Percentiles rank a stretch among this genome's conserved stretches.
Conservation (phyloP, 2,888 invertebrate species). For the Tachina grossa region DNA sequence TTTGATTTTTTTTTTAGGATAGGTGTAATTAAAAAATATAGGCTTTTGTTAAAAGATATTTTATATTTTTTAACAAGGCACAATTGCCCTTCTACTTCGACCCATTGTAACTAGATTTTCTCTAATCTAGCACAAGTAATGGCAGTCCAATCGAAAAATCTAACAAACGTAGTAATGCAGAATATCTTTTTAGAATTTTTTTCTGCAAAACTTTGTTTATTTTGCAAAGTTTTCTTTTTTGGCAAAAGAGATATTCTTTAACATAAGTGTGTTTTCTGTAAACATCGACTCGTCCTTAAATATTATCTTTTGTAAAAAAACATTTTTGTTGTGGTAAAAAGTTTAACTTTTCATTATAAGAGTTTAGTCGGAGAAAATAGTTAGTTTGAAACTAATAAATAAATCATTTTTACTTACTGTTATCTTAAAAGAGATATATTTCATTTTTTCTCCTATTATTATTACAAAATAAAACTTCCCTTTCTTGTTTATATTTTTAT, state of each 20-base stretch:
- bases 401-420: constrained; percentile 43
- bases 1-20: no score
- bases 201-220: neutral
- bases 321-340: no score
- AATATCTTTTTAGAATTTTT: neutral
- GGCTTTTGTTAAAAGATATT: no score
- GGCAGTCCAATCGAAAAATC: neutral
- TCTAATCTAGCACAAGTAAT: neutral
- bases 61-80: no score
- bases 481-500: constrained; percentile 11
- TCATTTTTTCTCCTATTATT: constrained; percentile 25
- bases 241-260: no score
- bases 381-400: neutral
- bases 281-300: no score
- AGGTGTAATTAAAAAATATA: no score
- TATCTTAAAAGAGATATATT: constrained; percentile 25
- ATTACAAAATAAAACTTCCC: neutral
- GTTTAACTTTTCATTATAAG: neutral
- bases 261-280: no score
- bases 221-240: neutral
- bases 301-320: no score
- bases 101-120: neutral
- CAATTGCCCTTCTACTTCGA: neutral
- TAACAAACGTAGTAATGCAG: neutral
- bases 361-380: neutral